Evolutionary conservation across 2,797 vertebrate genomes (phyloP), one percentile per base, ranked within the genome.

Genomic region (Xerus rutilus): DNA sequence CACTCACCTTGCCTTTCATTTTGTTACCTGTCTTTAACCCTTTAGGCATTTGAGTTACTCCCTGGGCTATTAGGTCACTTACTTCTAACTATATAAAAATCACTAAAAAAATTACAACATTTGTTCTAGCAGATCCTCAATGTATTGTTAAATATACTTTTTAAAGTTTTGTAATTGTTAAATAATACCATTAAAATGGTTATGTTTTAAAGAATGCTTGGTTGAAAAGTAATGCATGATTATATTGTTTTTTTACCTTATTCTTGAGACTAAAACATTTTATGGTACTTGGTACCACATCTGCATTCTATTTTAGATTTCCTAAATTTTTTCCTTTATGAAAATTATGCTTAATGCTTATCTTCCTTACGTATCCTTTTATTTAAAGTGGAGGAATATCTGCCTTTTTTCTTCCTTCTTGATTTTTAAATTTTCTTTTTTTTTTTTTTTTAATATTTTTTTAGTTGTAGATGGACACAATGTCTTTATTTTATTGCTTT

Each of bases 361-460:
- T 57, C 62, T 96, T 79, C 67, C 72, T 70, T 93, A 15, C 89
- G 39, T 30, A 59, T 91, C 47, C 64, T 96, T 73, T 95, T 82
- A 76, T 86, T 86, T 70, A 73, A 86, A 86, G 8, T 59, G 5
- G 77, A 52, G 32, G 3, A 85, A 5, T 86, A 62, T 17, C 67
- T 73, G 11, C 45, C n/a, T 94, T 73, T 93, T 96, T 43, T 67
- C 49, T 89, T 89, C 57, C 43, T 94, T 54, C 35, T 21, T 88
- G 20, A 6, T 69, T 86, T 93, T 73, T 87, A 87, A 96, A 96
- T 96, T 90, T n/a, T 76, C 25, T n/a, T n/a, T n/a, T n/a, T n/a
- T n/a, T n/a, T n/a, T n/a, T n/a, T n/a, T n/a, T n/a, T n/a, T n/a
- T n/a, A n/a, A n/a, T n/a, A n/a, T n/a, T n/a, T n/a, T n/a, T n/a